phyloP scores from a whole-genome alignment of 2,113 vertebrate genomes.

The Hemibates koningsi region DNA sequence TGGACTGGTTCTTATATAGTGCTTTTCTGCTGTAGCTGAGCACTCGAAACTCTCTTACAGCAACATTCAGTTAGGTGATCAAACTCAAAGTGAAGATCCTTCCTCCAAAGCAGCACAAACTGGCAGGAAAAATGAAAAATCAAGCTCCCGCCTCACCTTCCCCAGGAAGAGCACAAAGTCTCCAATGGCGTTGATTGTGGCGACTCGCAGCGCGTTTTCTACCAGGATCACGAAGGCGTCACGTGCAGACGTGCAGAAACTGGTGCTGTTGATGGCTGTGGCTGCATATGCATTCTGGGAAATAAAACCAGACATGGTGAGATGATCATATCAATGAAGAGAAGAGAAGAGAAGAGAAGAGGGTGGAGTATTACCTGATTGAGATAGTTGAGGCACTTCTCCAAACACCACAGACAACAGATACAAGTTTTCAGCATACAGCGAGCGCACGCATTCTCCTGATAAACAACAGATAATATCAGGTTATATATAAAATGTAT shows the following conservation, averaged over 20 bases:
- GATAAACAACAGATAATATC: not conserved
- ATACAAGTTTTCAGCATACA: slow-evolving; percentile 95
- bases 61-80: not conserved
- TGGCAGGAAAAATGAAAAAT: not conserved
- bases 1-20: not conserved
- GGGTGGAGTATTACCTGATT: slow-evolving; percentile 80
- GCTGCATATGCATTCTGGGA: slow-evolving; percentile 94
- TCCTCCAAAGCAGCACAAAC: not conserved
- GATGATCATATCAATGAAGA: not conserved
- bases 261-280: slow-evolving; percentile 98
- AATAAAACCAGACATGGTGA: not conserved
- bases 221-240: slow-evolving; percentile 96
- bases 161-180: slow-evolving; percentile 97
- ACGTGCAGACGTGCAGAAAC: slow-evolving; percentile 96
- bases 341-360: not conserved
- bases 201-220: slow-evolving; percentile 94
- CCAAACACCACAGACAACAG: slow-evolving; percentile 99
- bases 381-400: slow-evolving; percentile 99
- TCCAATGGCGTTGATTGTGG: slow-evolving; percentile 93
- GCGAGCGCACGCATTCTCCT: slow-evolving; percentile 95
- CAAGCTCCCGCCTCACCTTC: slow-evolving; percentile 77
- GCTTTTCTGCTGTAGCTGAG: not conserved
- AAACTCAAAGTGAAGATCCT: not conserved
- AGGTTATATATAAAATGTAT: not conserved
- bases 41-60: not conserved